These are phyloP conservation scores for Sericinus montela DNA, from an alignment of 2,888 invertebrate species.

Conservation along the genomic window DNA sequence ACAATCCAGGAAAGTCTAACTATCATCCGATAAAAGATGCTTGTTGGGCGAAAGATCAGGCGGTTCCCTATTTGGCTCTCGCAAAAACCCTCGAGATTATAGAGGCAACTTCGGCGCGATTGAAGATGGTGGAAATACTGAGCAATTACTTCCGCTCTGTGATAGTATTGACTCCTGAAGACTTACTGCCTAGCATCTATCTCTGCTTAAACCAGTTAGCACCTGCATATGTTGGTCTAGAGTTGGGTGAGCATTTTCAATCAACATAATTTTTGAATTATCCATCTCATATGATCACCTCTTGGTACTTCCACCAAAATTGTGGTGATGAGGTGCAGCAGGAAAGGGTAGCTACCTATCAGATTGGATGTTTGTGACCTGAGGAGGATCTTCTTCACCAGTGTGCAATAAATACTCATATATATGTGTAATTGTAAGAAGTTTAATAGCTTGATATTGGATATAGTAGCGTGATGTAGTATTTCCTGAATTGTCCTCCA, in stretches of 20 bases:
- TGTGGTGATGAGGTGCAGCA: too few relatives aligned
- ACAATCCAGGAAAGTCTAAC: slow-evolving; percentile 83
- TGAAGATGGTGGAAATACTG: slow-evolving; percentile 94
- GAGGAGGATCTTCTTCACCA: too few relatives aligned
- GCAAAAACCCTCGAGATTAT: slow-evolving; percentile 94
- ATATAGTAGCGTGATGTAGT: too few relatives aligned
- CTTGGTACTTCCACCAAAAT: too few relatives aligned
- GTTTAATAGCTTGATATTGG: too few relatives aligned
- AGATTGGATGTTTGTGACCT: too few relatives aligned
- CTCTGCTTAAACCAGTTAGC: slow-evolving; percentile 97
- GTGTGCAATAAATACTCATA: too few relatives aligned
- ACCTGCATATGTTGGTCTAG: slow-evolving; percentile 90
- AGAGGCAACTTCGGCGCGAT: slow-evolving; percentile 89
- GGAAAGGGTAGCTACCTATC: too few relatives aligned
- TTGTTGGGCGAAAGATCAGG: slow-evolving; percentile 86
- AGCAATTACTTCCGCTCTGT: slow-evolving; percentile 95
- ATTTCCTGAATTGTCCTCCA: too few relatives aligned
- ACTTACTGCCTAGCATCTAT: slow-evolving; percentile 94
- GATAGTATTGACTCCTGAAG: slow-evolving; percentile 91
- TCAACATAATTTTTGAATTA: too few relatives aligned
- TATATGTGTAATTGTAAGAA: too few relatives aligned
- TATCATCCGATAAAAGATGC: slow-evolving; percentile 93
- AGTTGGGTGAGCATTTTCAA: slow-evolving; percentile 74
- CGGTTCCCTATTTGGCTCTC: slow-evolving; percentile 95
- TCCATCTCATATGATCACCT: too few relatives aligned